Base-by-base conservation (phyloP, 1,140 invertebrate species). In the Hylyphantes graminicola region DNA sequence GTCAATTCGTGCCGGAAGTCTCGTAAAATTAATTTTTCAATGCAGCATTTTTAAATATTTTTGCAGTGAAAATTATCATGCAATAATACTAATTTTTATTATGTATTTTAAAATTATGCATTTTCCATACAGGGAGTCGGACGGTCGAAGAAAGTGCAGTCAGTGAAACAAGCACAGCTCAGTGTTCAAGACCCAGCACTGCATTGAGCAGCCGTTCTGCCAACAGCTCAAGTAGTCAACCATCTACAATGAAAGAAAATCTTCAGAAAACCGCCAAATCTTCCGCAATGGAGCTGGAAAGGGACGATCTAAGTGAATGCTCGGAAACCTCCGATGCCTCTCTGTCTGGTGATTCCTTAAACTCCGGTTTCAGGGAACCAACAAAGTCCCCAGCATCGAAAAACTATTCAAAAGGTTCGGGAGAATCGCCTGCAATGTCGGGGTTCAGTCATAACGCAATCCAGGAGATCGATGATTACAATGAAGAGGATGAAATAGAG, bases 221-320 rank as follows among this genome's bases (percentile, higher is more conserved):
- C 15, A 21, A 68, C 13, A 74, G 70, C 8, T 48, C 70, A n/a
- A 83, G 80, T 48, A 83, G 59, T 57, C 80, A 83, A 73, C 68
- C 79, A 63, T 81, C 79, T 48, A 81, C 79, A 53, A 81, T 81
- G 79, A 81, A 81, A 73, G 79, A 74, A 65, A 82, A 82, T 54
- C 9, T 63, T 9, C 53, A 9, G n/a, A 21, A 9, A 13, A 19
- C 48, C 48, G 72, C 21, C 3, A 10, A 11, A 12, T n/a, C 13
- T 7, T 17, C 19, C 17, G 12, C 19, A 17, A 17, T 50, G 19
- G 19, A 7, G 9, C 17, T 19, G 21, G 55, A 81, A n/a, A 53
- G 9, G 19, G 79, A 63, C 35, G 13, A 82, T 55, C 35, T 73
- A 17, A 82, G 79, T 74, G 79, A 82, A n/a, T 59, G 74, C 17